Evolutionary conservation across 92 coral and sea anemone genomes (phyloP).

Genomic region (Blastomussa wellsi): DNA sequence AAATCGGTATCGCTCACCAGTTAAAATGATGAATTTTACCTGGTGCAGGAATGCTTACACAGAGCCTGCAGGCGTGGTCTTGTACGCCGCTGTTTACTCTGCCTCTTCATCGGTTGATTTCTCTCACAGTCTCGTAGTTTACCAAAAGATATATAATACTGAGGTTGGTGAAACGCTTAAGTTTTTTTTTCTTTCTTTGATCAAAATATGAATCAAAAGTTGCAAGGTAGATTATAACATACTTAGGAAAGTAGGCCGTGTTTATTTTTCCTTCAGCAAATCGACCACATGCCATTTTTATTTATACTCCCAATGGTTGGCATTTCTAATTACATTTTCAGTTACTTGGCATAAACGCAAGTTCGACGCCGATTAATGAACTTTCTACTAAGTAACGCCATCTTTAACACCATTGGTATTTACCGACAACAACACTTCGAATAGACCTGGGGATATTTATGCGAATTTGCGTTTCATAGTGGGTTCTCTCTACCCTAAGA

Average conservation of each 20-base stretch:
- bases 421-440: background rate
- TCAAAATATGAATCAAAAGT: background rate
- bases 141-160: background rate
- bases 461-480: background rate
- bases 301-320: background rate
- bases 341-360: background rate
- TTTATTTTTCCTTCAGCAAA: background rate
- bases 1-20: constrained; percentile 2
- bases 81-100: background rate
- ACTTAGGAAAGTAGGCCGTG: background rate
- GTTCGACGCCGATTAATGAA: background rate
- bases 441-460: background rate
- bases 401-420: background rate
- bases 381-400: background rate
- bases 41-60: background rate
- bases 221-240: background rate
- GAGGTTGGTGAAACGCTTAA: background rate
- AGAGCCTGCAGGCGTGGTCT: background rate
- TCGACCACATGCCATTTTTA: background rate
- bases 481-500: background rate
- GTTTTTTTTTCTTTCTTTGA: background rate
- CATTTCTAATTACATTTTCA: background rate
- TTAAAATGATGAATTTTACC: background rate
- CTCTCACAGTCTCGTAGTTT: background rate
- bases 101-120: background rate